These are phyloP conservation scores for Eira barbara DNA, from an alignment of 2,113 vertebrate species.

Conservation along the genomic window DNA sequence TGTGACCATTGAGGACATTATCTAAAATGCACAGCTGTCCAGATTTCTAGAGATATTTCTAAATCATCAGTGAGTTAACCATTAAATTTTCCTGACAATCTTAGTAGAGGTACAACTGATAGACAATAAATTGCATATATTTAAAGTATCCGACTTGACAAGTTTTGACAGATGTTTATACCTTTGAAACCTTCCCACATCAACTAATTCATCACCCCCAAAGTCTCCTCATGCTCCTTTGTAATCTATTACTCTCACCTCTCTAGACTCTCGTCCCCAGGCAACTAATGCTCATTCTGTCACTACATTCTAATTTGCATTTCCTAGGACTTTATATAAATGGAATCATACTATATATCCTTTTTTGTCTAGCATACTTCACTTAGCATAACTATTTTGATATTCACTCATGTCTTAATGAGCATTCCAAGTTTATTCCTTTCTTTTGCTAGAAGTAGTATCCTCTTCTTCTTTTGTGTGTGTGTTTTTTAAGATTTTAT, in stretches of 20 bases:
- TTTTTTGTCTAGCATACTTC: not conserved
- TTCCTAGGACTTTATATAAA: not conserved
- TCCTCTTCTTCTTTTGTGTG: not conserved
- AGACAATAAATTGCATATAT: not conserved
- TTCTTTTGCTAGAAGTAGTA: not conserved
- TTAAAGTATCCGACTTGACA: not conserved
- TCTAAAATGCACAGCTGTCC: not conserved
- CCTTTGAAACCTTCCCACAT: not conserved
- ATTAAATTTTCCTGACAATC: not conserved
- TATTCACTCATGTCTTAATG: not conserved
- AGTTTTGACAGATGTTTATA: not conserved
- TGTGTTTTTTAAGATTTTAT: too few relatives aligned
- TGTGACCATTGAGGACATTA: not conserved
- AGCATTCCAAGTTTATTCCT: not conserved
- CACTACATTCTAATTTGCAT: not conserved
- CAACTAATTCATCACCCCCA: not conserved
- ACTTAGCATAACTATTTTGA: not conserved
- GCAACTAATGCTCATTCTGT: not conserved
- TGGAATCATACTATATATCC: not conserved
- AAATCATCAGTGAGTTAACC: not conserved
- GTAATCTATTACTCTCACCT: not conserved
- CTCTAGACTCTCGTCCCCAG: not conserved
- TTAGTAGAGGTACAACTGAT: not conserved
- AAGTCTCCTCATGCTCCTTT: not conserved
- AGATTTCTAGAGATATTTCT: not conserved